A percentile compares a stretch with the other conserved stretches of the same genome.
Conservation (phyloP, 1,140 invertebrate species). For the Laupala kohalensis region DNA sequence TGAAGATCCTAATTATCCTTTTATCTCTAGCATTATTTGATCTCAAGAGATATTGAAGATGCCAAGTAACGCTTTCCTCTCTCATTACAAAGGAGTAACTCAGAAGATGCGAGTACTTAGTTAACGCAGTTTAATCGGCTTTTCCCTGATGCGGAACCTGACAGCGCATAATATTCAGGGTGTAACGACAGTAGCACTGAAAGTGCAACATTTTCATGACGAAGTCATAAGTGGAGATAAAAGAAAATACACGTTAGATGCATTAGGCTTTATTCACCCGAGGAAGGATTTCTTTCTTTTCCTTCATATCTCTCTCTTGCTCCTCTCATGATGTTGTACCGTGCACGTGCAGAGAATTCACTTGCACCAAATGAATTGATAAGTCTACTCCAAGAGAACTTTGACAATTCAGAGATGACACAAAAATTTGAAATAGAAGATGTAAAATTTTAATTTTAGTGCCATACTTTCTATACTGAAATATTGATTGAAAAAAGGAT, state of each 20-base stretch:
- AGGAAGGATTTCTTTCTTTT: no score
- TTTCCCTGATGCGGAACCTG: background rate
- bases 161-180: background rate
- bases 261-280: background rate
- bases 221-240: background rate
- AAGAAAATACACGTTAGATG: background rate
- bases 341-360: no score
- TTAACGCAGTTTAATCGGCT: background rate
- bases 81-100: background rate
- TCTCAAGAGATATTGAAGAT: background rate
- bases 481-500: no score
- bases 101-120: background rate
- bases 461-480: no score
- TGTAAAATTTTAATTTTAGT: no score
- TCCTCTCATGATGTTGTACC: no score
- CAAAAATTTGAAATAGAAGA: no score
- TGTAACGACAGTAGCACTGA: background rate
- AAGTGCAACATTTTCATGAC: background rate
- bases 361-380: no score
- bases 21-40: background rate
- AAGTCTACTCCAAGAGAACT: no score
- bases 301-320: no score
- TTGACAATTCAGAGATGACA: no score
- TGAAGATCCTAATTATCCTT: background rate
- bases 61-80: background rate